Evolutionary conservation across 2,888 invertebrate genomes (phyloP), one percentile per base, ranked within the genome.

Genomic region (Drosophila macrospina): DNA sequence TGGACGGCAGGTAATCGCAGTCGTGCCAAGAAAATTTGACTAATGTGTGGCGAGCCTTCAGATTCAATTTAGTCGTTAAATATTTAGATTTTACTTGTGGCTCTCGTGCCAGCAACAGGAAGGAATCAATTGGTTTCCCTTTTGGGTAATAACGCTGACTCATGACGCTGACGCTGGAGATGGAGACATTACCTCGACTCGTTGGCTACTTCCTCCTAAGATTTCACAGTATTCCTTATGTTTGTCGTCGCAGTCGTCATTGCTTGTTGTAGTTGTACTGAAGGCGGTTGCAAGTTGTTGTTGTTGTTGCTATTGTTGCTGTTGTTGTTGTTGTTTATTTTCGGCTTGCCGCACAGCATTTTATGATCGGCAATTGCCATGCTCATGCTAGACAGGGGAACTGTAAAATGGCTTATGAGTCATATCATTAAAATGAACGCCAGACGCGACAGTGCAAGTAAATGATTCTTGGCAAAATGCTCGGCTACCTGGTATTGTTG

Each of bases 11-110:
- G 69, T 61, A 68, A 51, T 51, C 69, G 41, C 47, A 37, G 47
- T 69, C 86, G 70, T 69, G 84, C 68, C 74, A 45, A 54, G 37
- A 52, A 88, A 83, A 86, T 88, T 84, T 86, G 86, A 86, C 86
- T 88, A 88, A 82, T 81, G 83, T 82, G 62, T 62, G 79, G 79
- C 63, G 69, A 69, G 83, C 88, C 88, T 86, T 88, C 84, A 83
- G 78, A 83, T 88, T 86, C 88, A 84, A 84, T 84, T 84, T 83
- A 84, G 88, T 88, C 70, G 86, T 84, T 84, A 84, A 84, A 88
- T 88, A 84, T 86, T 84, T 84, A 88, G 88, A 84, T 83, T 83
- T 85, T 66, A 64, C 65, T 66, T 24, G 44, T 44, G 55, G 32
- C 41, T 24, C 47, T 48, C 44, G 39, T 32, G 28, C 52, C 50